Percentiles rank a stretch among this genome's conserved stretches.
Evolutionary conservation across 2,113 vertebrate species (phyloP).

Genomic region (Phaethon lepturus): DNA sequence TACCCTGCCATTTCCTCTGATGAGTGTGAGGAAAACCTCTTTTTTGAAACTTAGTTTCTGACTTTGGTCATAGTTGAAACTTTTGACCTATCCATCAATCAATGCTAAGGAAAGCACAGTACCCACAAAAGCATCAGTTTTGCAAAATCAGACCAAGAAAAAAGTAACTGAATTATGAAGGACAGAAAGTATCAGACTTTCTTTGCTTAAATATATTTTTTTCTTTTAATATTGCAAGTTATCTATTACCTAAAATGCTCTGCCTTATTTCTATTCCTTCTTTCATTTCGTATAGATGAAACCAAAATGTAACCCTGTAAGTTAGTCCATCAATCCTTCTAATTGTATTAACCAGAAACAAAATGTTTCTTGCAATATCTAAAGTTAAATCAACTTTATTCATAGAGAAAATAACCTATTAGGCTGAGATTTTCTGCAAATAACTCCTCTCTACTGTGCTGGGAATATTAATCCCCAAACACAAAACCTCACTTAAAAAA

Average conservation of each 20-base stretch:
- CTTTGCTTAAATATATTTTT: background rate
- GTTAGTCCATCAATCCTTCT: background rate
- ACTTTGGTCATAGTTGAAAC: slow-evolving; percentile 46
- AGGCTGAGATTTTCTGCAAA: background rate
- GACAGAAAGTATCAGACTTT: background rate
- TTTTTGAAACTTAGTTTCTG: slow-evolving; percentile 45
- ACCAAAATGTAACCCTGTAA: background rate
- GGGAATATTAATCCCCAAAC: background rate
- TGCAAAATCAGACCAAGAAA: background rate
- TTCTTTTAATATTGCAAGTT: background rate
- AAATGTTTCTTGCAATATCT: background rate
- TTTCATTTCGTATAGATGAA: background rate
- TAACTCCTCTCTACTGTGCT: background rate
- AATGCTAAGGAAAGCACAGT: slow-evolving; percentile 73
- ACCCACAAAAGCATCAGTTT: background rate
- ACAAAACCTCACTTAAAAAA: background rate
- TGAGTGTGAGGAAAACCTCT: background rate
- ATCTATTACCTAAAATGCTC: background rate
- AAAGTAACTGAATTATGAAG: background rate
- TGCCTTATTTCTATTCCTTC: background rate
- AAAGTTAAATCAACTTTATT: background rate
- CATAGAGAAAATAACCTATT: background rate
- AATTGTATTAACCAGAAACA: background rate
- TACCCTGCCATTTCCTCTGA: background rate
- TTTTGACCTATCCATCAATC: slow-evolving; percentile 70